Evolutionary conservation across 2,113 vertebrate species (phyloP).

Genomic region (Actinemys pallida): DNA sequence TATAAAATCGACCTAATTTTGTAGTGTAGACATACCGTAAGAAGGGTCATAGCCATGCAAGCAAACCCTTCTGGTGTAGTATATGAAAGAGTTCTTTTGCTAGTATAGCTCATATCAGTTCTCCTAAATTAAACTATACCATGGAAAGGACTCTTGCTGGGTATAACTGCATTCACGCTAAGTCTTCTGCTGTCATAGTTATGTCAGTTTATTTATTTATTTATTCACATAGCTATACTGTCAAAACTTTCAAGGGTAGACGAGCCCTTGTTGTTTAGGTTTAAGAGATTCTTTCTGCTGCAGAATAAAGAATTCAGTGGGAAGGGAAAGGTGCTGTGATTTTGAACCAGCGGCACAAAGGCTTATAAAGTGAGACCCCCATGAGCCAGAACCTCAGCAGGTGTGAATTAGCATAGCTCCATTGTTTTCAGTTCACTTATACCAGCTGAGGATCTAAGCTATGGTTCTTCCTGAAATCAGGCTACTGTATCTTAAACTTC

Average conservation of each 20-base stretch:
- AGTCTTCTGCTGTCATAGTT: background rate
- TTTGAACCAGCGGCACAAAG: background rate
- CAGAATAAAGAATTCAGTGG: background rate
- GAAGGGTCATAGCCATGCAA: background rate
- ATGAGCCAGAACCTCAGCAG: rapidly evolving
- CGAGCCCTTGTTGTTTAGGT: background rate
- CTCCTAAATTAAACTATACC: background rate
- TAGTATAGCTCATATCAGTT: background rate
- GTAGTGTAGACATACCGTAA: no score
- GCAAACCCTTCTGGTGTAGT: background rate
- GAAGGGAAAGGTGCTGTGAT: background rate
- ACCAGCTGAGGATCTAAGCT: rapidly evolving
- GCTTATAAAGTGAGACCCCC: background rate
- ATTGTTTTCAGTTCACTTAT: background rate
- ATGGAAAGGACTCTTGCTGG: background rate
- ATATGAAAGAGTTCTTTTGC: background rate
- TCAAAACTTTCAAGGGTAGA: background rate
- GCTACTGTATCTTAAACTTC: background rate
- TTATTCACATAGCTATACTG: background rate
- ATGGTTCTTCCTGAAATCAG: background rate
- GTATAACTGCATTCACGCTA: background rate
- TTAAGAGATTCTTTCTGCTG: background rate
- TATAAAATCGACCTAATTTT: no score
- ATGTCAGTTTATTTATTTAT: no score
- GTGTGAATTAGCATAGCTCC: background rate